Conservation (phyloP, 2,797 vertebrate species). For the Scolopax bukidnonensis region DNA sequence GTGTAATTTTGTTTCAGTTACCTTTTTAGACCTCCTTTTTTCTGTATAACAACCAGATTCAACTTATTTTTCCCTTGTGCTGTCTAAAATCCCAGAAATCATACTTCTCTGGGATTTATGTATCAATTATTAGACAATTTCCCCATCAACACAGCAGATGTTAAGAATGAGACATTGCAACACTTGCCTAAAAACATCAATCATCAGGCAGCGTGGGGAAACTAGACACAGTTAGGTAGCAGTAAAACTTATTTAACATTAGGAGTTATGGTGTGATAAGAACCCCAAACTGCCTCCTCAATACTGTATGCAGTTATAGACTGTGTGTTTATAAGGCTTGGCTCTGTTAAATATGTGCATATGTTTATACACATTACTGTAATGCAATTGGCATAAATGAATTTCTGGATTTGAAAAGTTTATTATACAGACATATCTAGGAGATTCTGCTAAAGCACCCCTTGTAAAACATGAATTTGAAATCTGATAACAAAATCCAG, state of each 20-base stretch:
- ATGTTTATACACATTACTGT: not conserved
- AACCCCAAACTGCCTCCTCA: not conserved
- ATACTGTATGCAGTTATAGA: not conserved
- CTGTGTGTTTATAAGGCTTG: fast-evolving
- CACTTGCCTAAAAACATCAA: not conserved
- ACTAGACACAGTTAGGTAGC: not conserved
- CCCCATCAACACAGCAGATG: not conserved
- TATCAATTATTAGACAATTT: not conserved
- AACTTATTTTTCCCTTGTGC: not conserved
- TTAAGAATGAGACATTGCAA: not conserved
- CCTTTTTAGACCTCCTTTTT: not conserved
- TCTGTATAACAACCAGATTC: not conserved
- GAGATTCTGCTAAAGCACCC: not conserved
- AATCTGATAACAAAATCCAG: not conserved
- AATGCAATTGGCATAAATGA: not conserved
- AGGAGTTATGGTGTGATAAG: not conserved
- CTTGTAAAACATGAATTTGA: not conserved
- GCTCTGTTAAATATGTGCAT: not conserved
- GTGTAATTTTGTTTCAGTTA: not conserved
- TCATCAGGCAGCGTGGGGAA: not conserved
- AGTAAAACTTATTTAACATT: not conserved
- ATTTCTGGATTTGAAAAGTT: not conserved
- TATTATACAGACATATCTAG: not conserved
- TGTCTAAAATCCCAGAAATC: not conserved
- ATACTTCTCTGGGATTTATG: not conserved